Base-by-base conservation (phyloP, 2,797 vertebrate species). In the Enteromius thamalakanensis region DNA sequence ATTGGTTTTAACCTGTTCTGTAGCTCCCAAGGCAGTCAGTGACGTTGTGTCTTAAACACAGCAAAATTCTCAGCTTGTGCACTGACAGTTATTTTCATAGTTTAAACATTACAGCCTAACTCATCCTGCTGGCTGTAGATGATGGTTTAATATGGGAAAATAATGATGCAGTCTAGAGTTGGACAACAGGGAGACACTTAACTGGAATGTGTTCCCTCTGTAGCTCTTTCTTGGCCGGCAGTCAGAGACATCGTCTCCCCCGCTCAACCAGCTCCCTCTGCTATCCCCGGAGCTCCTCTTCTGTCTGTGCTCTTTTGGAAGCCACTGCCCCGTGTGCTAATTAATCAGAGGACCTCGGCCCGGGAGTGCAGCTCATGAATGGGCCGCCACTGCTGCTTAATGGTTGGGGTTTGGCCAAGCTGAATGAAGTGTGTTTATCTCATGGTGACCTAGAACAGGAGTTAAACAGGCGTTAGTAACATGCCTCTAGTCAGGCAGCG, bases 391-490 rank as follows among this genome's bases (percentile, higher is more conserved):
- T 88, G 88, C 90, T 83, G 91, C 89, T 89, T 92, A 92, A 93
- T 93, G 90, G 89, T 91, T 15, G 72, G 86, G 90, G 90, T 91
- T 89, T 83, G 91, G 86, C 90, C 88, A 82, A 86, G 89, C 91
- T 92, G 91, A 95, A 94, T 93, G 83, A 92, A 92, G 91, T 90
- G 90, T 91, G 91, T 93, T 95, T 94, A 94, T 94, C 92, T 95
- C 93, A 93, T 92, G 88, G 90, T 92, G 94, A 94, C 94, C 94
- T 93, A 92, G 92, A 93, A 94, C 89, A 91, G 93, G 89, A 93
- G 90, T 92, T 94, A 94, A 94, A 94, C 91, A 94, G 90, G 90
- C 93, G 82, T 92, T 88, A 93, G 89, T 94, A 93, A 94, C 90
- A 85, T 60, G 87, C 88, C 89, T 89, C 85, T 87, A 90, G 87